Base-by-base conservation (phyloP, 2,888 invertebrate genomes). In the Plemyria rubiginata region DNA sequence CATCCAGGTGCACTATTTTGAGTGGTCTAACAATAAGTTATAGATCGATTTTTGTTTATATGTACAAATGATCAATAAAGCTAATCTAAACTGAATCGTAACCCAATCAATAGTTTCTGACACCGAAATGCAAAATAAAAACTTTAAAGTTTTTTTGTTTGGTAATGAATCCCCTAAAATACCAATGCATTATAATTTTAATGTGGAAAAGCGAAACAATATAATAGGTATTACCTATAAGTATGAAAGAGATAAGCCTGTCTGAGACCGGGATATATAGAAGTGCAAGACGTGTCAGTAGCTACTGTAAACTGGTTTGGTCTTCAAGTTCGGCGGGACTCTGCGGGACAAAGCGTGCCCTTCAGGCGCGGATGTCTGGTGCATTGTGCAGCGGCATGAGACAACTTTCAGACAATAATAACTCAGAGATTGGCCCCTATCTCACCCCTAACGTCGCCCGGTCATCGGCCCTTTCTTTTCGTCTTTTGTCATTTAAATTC, bases 201-300 rank as follows among this genome's bases (percentile, higher is more conserved):
- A 29, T 50, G 15, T 36, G n/a, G 32, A 45, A 2, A 43, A 9
- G 45, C n/a, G 32, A 50, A 38, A 67, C 60, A 68, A 61, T 66
- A 70, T 68, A 62, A 51, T 32, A 32, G 32, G 8, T 66, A 74
- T 77, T 73, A n/a, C n/a, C n/a, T n/a, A 76, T 74, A 67, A 76
- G 72, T 73, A 74, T 78, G 80, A 84, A 84, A 85, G 68, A 64
- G 63, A 54, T 60, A 81, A 76, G 73, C 74, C 79, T 79, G 78
- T 73, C 77, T 73, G 74, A 75, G 73, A 79, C 76, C 72, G 74
- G 76, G 72, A 79, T 78, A n/a, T n/a, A n/a, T n/a, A 79, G 80
- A 78, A 87, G 84, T 85, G 85, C 87, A 88, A 88, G 88, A 38
- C 36, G 11, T 38, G 36, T 11, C 2, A 87, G 85, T 80, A 80